Percentiles rank a stretch among this genome's conserved stretches.
Conservation (phyloP, 2,797 vertebrate genomes). For the Protosalanx chinensis region DNA sequence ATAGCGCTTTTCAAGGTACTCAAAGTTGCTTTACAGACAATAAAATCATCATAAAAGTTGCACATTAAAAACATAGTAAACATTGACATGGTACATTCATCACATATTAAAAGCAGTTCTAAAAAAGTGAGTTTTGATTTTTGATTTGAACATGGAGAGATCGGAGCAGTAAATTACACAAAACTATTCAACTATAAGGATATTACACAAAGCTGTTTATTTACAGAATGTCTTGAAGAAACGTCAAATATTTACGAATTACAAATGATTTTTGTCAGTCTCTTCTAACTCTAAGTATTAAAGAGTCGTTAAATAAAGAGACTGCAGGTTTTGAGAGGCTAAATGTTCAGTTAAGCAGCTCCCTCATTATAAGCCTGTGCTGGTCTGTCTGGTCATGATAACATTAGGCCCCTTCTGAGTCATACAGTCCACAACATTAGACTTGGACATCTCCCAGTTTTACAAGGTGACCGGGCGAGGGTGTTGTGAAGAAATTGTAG, state of each 20-base stretch:
- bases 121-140: no score
- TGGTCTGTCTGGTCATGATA: not conserved
- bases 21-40: no score
- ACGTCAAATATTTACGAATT: not conserved
- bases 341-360: not conserved
- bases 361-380: not conserved
- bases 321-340: not conserved
- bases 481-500: not conserved
- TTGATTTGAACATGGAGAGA: no score
- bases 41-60: no score
- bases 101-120: no score
- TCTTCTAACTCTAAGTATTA: not conserved
- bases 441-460: slow-evolving; percentile 15
- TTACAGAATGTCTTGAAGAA: not conserved
- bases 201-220: slow-evolving; percentile 14
- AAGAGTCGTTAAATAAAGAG: not conserved
- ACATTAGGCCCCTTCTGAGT: not conserved
- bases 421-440: slow-evolving; percentile 12
- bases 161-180: no score
- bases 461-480: slow-evolving; percentile 54
- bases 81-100: no score
- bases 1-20: no score
- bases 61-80: no score
- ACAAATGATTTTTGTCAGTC: not conserved
- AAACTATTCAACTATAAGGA: no score